Conservation (phyloP, 2,888 invertebrate species). For the Lucinisca nassula region DNA sequence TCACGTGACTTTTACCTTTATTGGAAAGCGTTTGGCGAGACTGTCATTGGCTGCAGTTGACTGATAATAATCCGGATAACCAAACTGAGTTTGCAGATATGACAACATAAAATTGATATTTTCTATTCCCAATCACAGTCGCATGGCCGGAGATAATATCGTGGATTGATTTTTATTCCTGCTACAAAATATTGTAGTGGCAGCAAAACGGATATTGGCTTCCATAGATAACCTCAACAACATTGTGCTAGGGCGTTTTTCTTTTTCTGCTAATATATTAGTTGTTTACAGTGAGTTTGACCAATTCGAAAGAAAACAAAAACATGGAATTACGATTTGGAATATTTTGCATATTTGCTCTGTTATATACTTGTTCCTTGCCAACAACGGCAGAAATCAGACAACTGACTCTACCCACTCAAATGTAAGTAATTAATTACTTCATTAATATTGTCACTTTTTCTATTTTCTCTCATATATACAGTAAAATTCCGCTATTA, state of each 20-base stretch:
- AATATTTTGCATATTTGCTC: not conserved
- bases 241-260: not conserved
- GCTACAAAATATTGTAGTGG: not conserved
- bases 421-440: not conserved
- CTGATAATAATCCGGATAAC: not conserved
- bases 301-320: not conserved
- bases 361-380: not conserved
- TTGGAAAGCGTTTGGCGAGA: not conserved
- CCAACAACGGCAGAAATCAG: not conserved
- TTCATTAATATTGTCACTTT: too few relatives aligned
- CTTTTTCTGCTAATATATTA: not conserved
- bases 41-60: not conserved
- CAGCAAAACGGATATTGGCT: not conserved
- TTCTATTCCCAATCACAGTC: not conserved
- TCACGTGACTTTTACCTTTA: not conserved
- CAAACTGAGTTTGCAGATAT: not conserved
- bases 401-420: not conserved
- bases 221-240: not conserved
- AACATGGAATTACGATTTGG: not conserved
- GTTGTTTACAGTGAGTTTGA: not conserved
- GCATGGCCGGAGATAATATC: not conserved
- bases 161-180: not conserved
- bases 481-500: too few relatives aligned
- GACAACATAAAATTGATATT: conserved; percentile 15
- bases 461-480: too few relatives aligned